Base-by-base conservation (phyloP, 2,888 invertebrate species). In the Caenorhabditis sp. region DNA sequence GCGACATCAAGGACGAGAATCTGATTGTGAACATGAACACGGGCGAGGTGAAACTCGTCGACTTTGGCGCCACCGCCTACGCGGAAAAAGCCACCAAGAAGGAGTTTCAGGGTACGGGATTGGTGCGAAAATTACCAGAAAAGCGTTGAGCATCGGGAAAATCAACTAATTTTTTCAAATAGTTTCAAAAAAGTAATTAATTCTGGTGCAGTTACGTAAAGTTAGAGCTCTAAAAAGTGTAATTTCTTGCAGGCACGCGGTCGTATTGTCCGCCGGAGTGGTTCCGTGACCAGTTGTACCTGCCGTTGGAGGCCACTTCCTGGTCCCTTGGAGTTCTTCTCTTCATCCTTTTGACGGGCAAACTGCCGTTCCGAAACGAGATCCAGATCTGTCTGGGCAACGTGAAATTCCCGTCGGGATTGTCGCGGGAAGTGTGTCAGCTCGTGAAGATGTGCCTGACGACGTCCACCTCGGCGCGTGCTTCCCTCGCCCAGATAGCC, bases 291-390 rank as follows among this genome's bases (percentile, higher is more conserved):
- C 74, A 84, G 27, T 73, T 82, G 15, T 87, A 85, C 48, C 79
- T 86, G 24, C 87, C 87, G 3, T 70, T 87, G 8, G 87, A 87
- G 61, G 80, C 81, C 15, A 80, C 85, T 90, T 96, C 95, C 95
- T 96, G 96, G 96, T 94, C 95, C 13, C 91, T 96, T n/a, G 96
- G 96, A 4, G 86, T 88, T 4, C 77, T 86, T 3, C 79, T 87
- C 15, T 86, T 85, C 80, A 84, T 86, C 43, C 77, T 86, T 11
- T 77, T 87, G 32, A 82, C 83, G 32, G 85, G 85, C 7, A 75
- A 81, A 26, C 78, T 85, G 7, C 86, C 85, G 13, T 86, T 84
- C 82, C 58, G 74, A 24, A 86, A 86, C 68, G 87, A 87, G 43
- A 84, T 87, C 37, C 87, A 87, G 70, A 85, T 85, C 22, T 86